Evolutionary conservation across 2,113 vertebrate species (phyloP).

Genomic region (Aptenodytes patagonicus): DNA sequence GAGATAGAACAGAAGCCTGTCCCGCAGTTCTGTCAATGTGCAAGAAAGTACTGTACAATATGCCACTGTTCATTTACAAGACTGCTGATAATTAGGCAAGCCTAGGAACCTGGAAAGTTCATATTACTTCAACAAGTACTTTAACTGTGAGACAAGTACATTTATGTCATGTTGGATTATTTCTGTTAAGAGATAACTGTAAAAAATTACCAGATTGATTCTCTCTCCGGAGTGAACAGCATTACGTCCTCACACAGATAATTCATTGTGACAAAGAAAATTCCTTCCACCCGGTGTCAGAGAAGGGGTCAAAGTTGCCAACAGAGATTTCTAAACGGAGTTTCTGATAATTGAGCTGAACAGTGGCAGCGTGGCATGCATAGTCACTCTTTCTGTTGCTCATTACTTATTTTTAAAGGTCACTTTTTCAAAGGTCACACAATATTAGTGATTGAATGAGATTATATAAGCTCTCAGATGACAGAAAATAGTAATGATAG

Average conservation of each 20-base stretch:
- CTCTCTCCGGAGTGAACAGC: background rate
- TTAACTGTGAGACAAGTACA: background rate
- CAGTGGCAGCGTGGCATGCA: background rate
- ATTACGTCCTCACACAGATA: background rate
- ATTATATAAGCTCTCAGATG: constrained; percentile 10
- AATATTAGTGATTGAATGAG: background rate
- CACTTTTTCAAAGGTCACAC: constrained; percentile 8
- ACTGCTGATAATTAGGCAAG: background rate
- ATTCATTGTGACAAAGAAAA: background rate
- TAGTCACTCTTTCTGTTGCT: background rate
- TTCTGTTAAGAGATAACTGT: background rate
- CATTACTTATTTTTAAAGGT: constrained; percentile 34
- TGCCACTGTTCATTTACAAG: background rate
- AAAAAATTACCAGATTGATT: background rate
- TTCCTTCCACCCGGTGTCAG: background rate
- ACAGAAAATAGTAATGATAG: background rate
- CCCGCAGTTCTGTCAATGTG: background rate
- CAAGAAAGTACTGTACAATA: background rate
- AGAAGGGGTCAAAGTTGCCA: background rate
- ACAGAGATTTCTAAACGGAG: background rate
- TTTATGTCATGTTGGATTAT: constrained; percentile 1
- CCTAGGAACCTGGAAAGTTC: background rate
- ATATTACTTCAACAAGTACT: background rate
- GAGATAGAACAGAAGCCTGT: background rate
- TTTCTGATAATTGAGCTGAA: background rate